Evolutionary conservation across 2,113 vertebrate species (phyloP).

Genomic region (Scomber japonicus): DNA sequence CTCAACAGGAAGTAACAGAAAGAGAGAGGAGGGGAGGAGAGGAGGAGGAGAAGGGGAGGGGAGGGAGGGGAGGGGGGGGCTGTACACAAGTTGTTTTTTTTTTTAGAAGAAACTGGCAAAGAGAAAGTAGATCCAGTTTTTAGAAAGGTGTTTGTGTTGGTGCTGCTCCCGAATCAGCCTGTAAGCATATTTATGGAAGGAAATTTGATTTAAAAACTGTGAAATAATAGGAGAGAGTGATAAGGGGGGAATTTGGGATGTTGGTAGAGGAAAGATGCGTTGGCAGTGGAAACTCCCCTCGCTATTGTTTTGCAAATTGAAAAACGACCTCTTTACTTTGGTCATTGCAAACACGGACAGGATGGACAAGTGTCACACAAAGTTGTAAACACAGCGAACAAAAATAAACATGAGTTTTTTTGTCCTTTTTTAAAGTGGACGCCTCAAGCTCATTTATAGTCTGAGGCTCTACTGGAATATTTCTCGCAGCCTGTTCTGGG

Average conservation of each 20-base stretch:
- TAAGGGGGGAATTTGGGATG: neutral
- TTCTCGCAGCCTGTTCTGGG: too few species aligned
- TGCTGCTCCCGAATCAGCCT: too few species aligned
- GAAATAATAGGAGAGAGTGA: too few species aligned
- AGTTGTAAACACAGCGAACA: neutral
- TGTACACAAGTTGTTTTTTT: neutral
- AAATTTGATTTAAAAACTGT: neutral
- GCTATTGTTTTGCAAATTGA: neutral
- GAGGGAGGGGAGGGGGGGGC: neutral
- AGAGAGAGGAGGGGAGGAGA: neutral
- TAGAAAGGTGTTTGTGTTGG: neutral
- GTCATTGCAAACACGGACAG: too few species aligned
- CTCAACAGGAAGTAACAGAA: conserved; percentile 68
- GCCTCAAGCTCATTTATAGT: too few species aligned
- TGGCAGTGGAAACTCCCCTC: neutral
- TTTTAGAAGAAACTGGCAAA: neutral
- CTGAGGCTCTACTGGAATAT: too few species aligned
- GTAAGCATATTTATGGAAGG: too few species aligned
- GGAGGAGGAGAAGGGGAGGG: neutral
- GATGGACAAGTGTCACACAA: neutral
- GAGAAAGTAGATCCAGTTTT: neutral
- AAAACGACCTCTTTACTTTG: neutral
- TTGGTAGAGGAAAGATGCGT: neutral
- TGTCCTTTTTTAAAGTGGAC: neutral
- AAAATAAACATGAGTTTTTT: conserved; percentile 11